Base-by-base conservation (phyloP, 2,888 invertebrate genomes). In the Carabus problematicus region DNA sequence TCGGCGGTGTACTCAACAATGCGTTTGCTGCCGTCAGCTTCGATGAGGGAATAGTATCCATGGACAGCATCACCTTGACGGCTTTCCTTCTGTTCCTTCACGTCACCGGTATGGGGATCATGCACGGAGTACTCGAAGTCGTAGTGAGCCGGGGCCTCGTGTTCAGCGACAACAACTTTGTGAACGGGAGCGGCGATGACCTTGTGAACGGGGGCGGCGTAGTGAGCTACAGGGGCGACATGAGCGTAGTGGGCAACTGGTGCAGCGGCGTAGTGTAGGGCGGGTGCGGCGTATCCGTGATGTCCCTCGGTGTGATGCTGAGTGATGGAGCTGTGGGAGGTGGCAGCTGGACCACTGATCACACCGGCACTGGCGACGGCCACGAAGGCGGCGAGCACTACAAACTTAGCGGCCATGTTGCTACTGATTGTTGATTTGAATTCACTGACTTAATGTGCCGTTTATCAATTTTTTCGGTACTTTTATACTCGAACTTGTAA, bases 1-100 rank as follows among this genome's bases (percentile, higher is more conserved):
- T 85, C 85, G 16, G 85, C 83, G 67, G 81, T 81, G 77, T 86
- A 86, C 19, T 84, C 82, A n/a, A 86, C 85, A 42, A 82, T 79
- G 70, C 85, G 82, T 64, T 80, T 81, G 73, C 81, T 81, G 42
- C 85, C 85, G 77, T 85, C 85, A 18, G 85, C 76, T 71, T 85
- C 85, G 72, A 85, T 78, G 4, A 85, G 75, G 64, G 84, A 82
- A 74, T 85, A 85, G 72, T 80, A 78, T 4, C 85, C 85, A 70
- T 83, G 81, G 14, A 85, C 85, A 66, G 78, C 79, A 75, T 85
- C 84, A 61, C 84, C 85, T 73, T 82, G 81, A 70, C 85, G 83
- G 0, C 79, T 70, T 77, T 85, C 85, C 72, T 83, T 82, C 73
- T 85, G 85, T 72, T 78, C 79, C 74, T 85, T 85, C 70, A 82